Percentiles rank a stretch among this genome's conserved stretches.
phyloP scores from a whole-genome alignment of 2,888 invertebrate genomes.

The Hirudinaria manillensis region DNA sequence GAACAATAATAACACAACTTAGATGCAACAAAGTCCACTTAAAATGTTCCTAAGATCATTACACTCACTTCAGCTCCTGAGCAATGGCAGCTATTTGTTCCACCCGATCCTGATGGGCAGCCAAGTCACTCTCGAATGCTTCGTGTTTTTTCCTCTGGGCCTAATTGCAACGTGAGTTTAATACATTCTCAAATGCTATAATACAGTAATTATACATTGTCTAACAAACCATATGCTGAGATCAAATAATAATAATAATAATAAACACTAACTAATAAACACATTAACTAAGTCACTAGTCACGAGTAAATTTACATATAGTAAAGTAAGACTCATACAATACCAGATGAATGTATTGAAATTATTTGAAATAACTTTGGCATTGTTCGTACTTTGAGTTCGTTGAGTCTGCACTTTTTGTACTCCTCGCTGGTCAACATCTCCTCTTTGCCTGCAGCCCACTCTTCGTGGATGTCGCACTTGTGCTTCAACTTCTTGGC shows the following conservation, averaged over 20 bases:
- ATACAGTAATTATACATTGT: not conserved
- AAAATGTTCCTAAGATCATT: not conserved
- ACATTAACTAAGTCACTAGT: too few species aligned
- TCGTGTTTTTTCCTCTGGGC: constrained; percentile 99
- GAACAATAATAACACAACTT: too few species aligned
- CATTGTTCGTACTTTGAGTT: constrained; percentile 67
- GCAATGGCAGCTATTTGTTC: constrained; percentile 99
- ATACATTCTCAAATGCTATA: not conserved
- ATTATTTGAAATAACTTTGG: too few species aligned
- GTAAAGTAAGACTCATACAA: not conserved
- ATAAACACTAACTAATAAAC: too few species aligned
- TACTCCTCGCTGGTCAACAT: constrained; percentile 95
- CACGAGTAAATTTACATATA: too few species aligned
- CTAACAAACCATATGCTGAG: not conserved
- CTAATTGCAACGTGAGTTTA: constrained; percentile 44
- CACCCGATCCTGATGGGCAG: constrained; percentile 97
- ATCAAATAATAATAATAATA: not conserved
- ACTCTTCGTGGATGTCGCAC: constrained; percentile 97
- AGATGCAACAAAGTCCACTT: too few species aligned
- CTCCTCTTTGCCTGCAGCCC: constrained; percentile 97
- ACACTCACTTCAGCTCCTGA: constrained; percentile 91
- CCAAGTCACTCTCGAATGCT: constrained; percentile 97
- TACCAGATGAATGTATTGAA: not conserved
- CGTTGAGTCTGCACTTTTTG: constrained; percentile 91
- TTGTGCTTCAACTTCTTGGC: constrained; percentile 99